Evolutionary conservation across 2,113 vertebrate species (phyloP), one percentile per base, ranked within the genome.

Genomic region (Serilophus lunatus): DNA sequence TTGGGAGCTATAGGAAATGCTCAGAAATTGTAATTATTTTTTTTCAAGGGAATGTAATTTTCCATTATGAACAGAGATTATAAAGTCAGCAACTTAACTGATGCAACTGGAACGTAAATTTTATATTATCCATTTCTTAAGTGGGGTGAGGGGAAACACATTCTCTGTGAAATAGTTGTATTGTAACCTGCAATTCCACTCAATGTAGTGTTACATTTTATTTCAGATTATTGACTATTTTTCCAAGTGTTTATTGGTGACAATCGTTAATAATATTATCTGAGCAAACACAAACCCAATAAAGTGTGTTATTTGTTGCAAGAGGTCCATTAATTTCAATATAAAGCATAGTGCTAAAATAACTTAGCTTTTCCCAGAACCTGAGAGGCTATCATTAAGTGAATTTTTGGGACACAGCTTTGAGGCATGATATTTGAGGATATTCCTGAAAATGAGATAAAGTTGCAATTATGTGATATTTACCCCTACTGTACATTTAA

Each of bases 11-110:
- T 25, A 68, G 82, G 90, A 95, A 95, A 93, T 83, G 64, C 71
- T 94, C 0, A 1, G 82, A 96, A 93, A 95, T 92, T 26, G 68
- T 94, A 94, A 95, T 93, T 70, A 68, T 31, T 63, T 75, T 80
- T 61, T 88, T 92, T 82, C 54, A 94, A 88, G 51, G 59, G 78
- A 95, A 92, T 86, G 85, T 83, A 90, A 88, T 95, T 94, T 95
- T 78, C 93, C 60, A n/a, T 81, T 88, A 68, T 86, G 75, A 95
- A 51, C 38, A 60, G 64, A 94, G 47, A 93, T 88, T 82, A 66
- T 80, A 68, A 93, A 94, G 51, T 80, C 76, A 94, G 81, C 33
- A 77, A 77, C 94, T 95, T 82, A 80, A 90, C 60, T 74, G 78
- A 57, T 90, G 59, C 47, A 77, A 69, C 35, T 90, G 45, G 42